These are phyloP conservation scores for Stenchaetothrips biformis DNA, from an alignment of 2,888 invertebrate species.

Conservation along the genomic window DNA sequence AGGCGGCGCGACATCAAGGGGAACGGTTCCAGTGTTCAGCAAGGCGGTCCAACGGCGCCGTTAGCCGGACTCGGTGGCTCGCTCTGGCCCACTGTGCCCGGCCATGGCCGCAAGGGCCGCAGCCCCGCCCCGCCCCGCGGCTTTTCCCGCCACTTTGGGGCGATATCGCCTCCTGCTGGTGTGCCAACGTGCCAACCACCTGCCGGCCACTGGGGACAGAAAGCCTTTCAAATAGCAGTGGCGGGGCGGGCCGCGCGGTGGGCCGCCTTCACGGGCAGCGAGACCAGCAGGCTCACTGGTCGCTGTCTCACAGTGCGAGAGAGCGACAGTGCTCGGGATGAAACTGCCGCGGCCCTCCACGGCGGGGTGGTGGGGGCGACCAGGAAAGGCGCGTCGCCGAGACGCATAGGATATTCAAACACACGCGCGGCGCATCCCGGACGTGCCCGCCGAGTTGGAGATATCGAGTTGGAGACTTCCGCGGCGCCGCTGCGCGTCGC, in stretches of 20 bases:
- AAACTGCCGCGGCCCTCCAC: not conserved
- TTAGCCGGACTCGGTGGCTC: not conserved
- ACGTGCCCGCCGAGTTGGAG: too few species aligned
- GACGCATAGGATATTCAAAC: slow-evolving; percentile 6
- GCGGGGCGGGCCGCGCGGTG: not conserved
- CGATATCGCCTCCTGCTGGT: too few species aligned
- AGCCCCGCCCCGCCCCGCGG: too few species aligned
- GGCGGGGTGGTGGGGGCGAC: not conserved
- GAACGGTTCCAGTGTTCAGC: not conserved
- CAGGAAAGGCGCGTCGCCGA: not conserved
- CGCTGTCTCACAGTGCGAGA: not conserved
- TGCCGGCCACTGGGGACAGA: too few species aligned
- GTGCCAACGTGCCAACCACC: too few species aligned
- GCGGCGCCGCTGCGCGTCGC: too few species aligned
- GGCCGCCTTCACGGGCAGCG: not conserved
- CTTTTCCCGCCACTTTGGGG: too few species aligned
- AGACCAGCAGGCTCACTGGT: not conserved
- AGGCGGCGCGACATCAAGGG: not conserved
- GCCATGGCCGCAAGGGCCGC: too few species aligned
- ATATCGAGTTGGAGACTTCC: too few species aligned
- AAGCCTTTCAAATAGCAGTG: too few species aligned
- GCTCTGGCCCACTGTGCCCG: not conserved
- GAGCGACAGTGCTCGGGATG: too few species aligned
- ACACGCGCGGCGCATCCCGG: not conserved
- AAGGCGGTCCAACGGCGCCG: not conserved